These are phyloP conservation scores for Diaprepes abbreviatus DNA, from an alignment of 2,888 invertebrate genomes.

Conservation along the genomic window DNA sequence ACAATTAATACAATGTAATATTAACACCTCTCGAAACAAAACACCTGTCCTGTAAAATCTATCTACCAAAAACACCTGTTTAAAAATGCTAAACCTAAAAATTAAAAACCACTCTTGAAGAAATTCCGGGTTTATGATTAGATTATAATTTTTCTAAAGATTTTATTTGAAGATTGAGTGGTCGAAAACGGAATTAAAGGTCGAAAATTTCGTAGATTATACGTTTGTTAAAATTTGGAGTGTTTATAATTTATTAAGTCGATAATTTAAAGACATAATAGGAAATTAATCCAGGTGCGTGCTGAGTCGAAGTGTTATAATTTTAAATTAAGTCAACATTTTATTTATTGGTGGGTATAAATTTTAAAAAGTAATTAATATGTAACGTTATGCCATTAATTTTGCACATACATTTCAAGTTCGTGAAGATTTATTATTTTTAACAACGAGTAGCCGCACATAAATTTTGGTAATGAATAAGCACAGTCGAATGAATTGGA, in stretches of 20 bases:
- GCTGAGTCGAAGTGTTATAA: conserved; percentile 1
- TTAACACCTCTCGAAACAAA: conserved; percentile 13
- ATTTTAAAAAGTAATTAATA: conserved; percentile 7
- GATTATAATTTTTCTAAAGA: conserved; percentile 38
- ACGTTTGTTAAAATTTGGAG: conserved; percentile 18
- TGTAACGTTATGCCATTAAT: neutral
- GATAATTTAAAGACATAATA: conserved; percentile 34
- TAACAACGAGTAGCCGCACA: neutral
- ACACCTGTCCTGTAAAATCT: conserved; percentile 28
- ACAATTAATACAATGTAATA: conserved; percentile 1
- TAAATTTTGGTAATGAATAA: neutral
- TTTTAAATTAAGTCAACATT: conserved; percentile 2
- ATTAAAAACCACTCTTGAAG: conserved; percentile 36
- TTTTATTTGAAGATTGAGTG: conserved; percentile 32
- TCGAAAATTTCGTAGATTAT: conserved; percentile 20
- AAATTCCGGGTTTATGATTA: conserved; percentile 35
- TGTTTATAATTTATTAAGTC: conserved; percentile 32
- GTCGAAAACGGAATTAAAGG: conserved; percentile 11
- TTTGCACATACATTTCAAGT: neutral
- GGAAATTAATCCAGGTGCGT: conserved; percentile 33
- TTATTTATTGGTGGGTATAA: conserved; percentile 4
- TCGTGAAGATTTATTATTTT: neutral
- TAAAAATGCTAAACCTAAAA: conserved; percentile 22
- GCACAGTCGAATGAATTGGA: neutral
- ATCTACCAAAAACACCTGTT: conserved; percentile 33